Evolutionary conservation across 2,113 vertebrate species (phyloP).

Genomic region (Neodon shergylaensis): DNA sequence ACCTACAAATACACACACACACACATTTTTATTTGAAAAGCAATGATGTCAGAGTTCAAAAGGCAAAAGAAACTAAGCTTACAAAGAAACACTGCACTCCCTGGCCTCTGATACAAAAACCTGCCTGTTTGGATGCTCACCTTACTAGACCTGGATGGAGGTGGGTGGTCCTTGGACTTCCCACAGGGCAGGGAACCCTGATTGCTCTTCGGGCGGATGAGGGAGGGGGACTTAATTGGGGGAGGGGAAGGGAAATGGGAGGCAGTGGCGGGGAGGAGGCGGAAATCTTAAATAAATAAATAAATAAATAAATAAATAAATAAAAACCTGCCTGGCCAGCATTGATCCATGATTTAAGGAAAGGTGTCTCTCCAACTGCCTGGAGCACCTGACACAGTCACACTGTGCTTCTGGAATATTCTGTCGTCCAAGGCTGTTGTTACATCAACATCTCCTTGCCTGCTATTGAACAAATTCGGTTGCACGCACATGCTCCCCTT

Average conservation of each 20-base stretch:
- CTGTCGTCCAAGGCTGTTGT: neutral
- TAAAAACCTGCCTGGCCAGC: conserved; percentile 17
- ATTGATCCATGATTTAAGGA: neutral
- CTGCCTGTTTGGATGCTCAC: too few species aligned
- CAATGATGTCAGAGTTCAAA: neutral
- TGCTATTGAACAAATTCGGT: conserved; percentile 58
- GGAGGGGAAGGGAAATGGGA: too few species aligned
- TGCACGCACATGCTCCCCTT: conserved; percentile 32
- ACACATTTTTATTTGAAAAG: conserved; percentile 16
- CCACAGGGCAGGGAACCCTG: too few species aligned
- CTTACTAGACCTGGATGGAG: too few species aligned
- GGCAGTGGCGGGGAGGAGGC: too few species aligned
- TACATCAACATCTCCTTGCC: conserved; percentile 35
- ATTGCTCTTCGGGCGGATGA: too few species aligned
- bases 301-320: too few species aligned
- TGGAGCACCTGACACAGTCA: neutral
- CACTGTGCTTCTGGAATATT: neutral
- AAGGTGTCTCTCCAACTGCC: neutral
- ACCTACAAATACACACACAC: neutral
- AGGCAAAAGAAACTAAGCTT: neutral
- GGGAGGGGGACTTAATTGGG: too few species aligned
- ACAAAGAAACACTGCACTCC: neutral
- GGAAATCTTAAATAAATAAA: too few species aligned
- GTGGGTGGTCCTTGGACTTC: too few species aligned
- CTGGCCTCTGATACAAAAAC: neutral